phyloP scores from a whole-genome alignment of 2,797 vertebrate genomes.

The Coranthus polyacanthus region DNA sequence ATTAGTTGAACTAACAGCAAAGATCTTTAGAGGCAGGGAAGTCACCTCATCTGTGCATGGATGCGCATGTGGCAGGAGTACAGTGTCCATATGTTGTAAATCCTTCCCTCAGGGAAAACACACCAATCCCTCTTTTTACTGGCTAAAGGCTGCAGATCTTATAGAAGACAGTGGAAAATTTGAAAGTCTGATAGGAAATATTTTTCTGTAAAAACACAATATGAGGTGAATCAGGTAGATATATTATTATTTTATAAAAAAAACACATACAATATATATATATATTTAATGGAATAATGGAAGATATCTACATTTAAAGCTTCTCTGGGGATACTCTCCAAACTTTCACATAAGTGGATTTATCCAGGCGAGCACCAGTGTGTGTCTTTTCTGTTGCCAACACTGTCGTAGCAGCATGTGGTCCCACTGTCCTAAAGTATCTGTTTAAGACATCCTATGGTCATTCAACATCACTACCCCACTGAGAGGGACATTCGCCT shows the following conservation, averaged over 20 bases:
- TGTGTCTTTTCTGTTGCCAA: conserved; percentile 18
- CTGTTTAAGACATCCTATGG: conserved; percentile 24
- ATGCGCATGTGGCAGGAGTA: conserved; percentile 68
- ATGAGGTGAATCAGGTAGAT: too few species aligned
- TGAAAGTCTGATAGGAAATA: too few species aligned
- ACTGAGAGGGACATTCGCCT: conserved; percentile 53
- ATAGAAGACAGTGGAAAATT: too few species aligned
- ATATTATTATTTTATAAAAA: too few species aligned
- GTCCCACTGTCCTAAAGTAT: conserved; percentile 51
- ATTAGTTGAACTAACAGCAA: conserved; percentile 78
- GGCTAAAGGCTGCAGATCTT: neutral
- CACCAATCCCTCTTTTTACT: conserved; percentile 14
- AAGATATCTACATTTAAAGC: neutral
- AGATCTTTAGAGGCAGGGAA: conserved; percentile 70
- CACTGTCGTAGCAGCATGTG: conserved; percentile 57
- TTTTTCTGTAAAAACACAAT: too few species aligned
- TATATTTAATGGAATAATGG: too few species aligned
- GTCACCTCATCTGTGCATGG: conserved; percentile 68
- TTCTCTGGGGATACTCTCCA: neutral
- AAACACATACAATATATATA: too few species aligned
- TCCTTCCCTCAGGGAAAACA: conserved; percentile 62
- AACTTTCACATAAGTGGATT: conserved; percentile 1
- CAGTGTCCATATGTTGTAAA: conserved; percentile 82
- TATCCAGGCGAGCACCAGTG: conserved; percentile 12
- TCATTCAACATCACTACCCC: conserved; percentile 43